Percentiles rank a stretch among this genome's conserved stretches.
These are phyloP conservation scores for Saccostrea echinata DNA, from an alignment of 1,140 invertebrate species.

Conservation along the genomic window DNA sequence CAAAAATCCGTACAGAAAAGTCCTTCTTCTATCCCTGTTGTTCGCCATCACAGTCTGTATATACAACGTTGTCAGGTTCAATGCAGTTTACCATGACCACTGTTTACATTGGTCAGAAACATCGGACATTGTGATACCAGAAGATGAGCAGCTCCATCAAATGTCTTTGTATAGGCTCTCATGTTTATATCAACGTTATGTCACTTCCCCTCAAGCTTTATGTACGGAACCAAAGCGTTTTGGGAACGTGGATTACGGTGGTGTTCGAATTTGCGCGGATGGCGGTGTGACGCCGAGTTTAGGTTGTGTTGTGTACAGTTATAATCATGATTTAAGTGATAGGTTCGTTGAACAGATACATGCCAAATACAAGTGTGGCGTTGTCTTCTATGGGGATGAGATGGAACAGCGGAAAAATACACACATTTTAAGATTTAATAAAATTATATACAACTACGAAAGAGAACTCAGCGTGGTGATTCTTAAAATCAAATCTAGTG, in stretches of 20 bases:
- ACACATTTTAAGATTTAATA: not conserved
- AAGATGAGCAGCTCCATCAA: not conserved
- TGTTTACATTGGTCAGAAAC: not conserved
- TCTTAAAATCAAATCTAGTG: not conserved
- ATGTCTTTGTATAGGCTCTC: not conserved
- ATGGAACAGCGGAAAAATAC: too few relatives aligned
- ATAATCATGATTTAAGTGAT: constrained; percentile 14
- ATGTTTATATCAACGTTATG: constrained; percentile 17
- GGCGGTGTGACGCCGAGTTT: not conserved
- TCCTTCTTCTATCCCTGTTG: not conserved
- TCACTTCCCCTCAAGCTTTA: constrained; percentile 12
- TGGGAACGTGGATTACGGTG: constrained; percentile 18
- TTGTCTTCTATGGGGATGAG: not conserved
- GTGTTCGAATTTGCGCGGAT: constrained; percentile 20
- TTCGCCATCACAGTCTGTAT: not conserved
- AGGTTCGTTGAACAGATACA: not conserved
- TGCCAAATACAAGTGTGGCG: not conserved
- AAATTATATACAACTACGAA: not conserved
- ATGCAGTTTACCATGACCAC: not conserved
- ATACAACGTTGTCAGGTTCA: not conserved
- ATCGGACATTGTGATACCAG: not conserved
- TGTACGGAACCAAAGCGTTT: constrained; percentile 24
- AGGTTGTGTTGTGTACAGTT: constrained; percentile 4
- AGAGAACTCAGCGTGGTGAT: not conserved
- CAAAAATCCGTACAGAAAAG: not conserved